These are phyloP conservation scores for Micrasema minimum DNA, from an alignment of 1,140 invertebrate species.

Conservation along the genomic window DNA sequence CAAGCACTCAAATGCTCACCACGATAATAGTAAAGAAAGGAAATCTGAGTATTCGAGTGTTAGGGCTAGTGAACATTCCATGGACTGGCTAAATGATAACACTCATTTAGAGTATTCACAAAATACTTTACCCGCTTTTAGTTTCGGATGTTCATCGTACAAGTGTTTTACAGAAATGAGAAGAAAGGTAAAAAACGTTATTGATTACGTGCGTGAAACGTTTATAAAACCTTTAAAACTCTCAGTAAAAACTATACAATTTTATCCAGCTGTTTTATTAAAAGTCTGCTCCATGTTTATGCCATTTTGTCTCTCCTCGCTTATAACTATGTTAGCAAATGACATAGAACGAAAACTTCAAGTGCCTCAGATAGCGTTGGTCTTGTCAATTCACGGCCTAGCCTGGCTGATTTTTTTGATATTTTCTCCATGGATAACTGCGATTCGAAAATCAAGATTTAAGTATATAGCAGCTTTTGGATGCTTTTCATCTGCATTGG, in stretches of 20 bases:
- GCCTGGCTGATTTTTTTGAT: slow-evolving; percentile 63
- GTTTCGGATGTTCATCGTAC: slow-evolving; percentile 55
- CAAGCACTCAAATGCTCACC: neutral
- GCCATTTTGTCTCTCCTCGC: slow-evolving; percentile 57
- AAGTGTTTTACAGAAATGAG: slow-evolving; percentile 60
- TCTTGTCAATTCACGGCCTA: slow-evolving; percentile 61
- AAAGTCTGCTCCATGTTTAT: slow-evolving; percentile 59
- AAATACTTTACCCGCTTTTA: neutral
- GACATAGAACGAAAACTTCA: slow-evolving; percentile 58
- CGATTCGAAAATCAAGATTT: slow-evolving; percentile 63
- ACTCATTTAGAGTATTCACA: slow-evolving; percentile 9
- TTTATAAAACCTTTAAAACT: slow-evolving; percentile 62
- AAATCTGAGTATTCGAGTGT: slow-evolving; percentile 16
- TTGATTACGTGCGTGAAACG: slow-evolving; percentile 62
- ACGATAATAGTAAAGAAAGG: neutral
- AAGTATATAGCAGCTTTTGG: slow-evolving; percentile 61
- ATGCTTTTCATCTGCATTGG: slow-evolving; percentile 57
- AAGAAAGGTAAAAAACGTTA: slow-evolving; percentile 58
- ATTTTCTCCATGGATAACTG: slow-evolving; percentile 61
- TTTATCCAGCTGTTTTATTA: slow-evolving; percentile 63
- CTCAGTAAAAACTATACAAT: slow-evolving; percentile 62
- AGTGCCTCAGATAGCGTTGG: slow-evolving; percentile 59
- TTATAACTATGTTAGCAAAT: slow-evolving; percentile 59
- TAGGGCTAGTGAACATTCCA: slow-evolving; percentile 3
- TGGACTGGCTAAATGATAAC: slow-evolving; percentile 25